Percentiles rank a stretch among this genome's conserved stretches.
phyloP scores from a whole-genome alignment of 1,140 invertebrate species.

The Brachionus rotundiformis region DNA sequence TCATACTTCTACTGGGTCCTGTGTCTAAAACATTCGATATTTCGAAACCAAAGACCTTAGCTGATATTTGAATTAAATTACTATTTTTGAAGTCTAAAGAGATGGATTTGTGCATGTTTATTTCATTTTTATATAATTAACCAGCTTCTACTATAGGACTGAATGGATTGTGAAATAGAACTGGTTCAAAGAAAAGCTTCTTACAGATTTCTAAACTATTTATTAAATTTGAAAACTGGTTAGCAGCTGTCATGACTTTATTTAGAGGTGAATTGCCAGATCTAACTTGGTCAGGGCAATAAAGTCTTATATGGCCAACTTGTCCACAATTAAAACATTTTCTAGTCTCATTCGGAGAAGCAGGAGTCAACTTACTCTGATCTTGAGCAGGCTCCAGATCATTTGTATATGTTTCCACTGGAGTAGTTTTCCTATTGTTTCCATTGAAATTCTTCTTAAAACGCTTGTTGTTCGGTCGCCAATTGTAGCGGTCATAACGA shows the following conservation, averaged over 20 bases:
- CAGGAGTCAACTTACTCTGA: not conserved
- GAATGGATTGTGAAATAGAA: not conserved
- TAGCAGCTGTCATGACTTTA: not conserved
- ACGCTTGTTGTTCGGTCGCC: not conserved
- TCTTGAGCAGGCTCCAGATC: not conserved
- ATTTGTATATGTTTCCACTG: not conserved
- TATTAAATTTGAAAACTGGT: not conserved
- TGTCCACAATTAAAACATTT: not conserved
- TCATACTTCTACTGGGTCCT: conserved; percentile 34
- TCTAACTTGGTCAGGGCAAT: not conserved
- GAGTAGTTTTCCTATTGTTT: not conserved
- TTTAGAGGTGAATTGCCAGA: not conserved
- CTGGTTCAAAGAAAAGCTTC: conserved; percentile 11
- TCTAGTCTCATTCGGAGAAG: not conserved
- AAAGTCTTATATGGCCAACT: not conserved
- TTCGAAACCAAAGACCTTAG: not conserved
- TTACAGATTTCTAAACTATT: conserved; percentile 2
- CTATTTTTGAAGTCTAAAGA: not conserved
- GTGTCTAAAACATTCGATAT: conserved; percentile 27
- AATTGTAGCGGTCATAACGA: not conserved
- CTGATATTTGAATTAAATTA: not conserved
- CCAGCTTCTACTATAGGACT: not conserved
- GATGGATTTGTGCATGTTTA: not conserved
- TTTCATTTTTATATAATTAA: not conserved
- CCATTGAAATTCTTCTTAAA: not conserved